Conservation (phyloP, 2,113 vertebrate species). For the Cettia cetti region DNA sequence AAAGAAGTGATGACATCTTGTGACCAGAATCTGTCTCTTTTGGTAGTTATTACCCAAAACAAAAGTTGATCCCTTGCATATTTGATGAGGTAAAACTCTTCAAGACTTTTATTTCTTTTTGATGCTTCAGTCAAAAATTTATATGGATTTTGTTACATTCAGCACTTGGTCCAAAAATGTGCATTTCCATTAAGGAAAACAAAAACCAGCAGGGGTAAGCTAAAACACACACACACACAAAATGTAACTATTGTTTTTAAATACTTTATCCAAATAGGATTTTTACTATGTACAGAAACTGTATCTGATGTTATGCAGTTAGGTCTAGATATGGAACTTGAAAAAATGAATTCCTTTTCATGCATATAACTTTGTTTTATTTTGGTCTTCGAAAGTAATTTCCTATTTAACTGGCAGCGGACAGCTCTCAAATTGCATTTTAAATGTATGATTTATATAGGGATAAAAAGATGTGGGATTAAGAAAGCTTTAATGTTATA, state of each 20-base stretch:
- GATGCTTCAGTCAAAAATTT: conserved; percentile 12
- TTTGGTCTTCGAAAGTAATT: not conserved
- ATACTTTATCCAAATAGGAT: not conserved
- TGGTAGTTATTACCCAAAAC: not conserved
- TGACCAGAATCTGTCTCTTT: not conserved
- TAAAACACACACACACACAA: conserved; percentile 41
- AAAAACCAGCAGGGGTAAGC: not conserved
- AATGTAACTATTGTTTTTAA: conserved; percentile 17
- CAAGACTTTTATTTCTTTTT: conserved; percentile 10
- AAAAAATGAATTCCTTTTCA: not conserved
- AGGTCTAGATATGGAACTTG: not conserved
- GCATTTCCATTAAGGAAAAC: conserved; percentile 41
- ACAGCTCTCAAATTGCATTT: not conserved
- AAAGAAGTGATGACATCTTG: not conserved
- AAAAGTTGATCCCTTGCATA: not conserved
- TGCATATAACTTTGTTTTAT: not conserved
- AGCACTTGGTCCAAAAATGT: conserved; percentile 43
- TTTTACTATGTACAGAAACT: conserved; percentile 16
- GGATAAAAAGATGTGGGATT: conserved; percentile 1
- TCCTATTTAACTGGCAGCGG: not conserved
- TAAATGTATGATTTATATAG: conserved; percentile 9
- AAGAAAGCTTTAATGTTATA: not conserved
- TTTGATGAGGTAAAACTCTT: not conserved
- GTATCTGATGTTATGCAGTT: not conserved
- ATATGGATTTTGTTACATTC: conserved; percentile 47